Percentiles rank a stretch among this genome's conserved stretches.
These are phyloP conservation scores for Gopherus evgoodei DNA, from an alignment of 2,113 vertebrate genomes.

Conservation along the genomic window DNA sequence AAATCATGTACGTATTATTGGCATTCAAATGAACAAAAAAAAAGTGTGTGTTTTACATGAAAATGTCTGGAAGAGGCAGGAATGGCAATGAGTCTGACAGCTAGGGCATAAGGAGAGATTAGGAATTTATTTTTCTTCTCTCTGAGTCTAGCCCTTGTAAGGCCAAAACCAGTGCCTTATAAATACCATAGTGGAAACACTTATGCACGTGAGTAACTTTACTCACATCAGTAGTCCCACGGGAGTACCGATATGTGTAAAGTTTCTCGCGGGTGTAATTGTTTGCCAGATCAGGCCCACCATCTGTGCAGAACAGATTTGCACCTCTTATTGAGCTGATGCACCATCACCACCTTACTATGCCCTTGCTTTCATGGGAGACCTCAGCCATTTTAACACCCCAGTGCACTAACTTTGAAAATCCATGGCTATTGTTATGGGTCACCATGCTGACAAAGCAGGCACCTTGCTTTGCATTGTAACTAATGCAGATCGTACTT, in stretches of 20 bases:
- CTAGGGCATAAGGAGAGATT: not conserved
- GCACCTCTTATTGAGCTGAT: not conserved
- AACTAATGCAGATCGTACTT: not conserved
- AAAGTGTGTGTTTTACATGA: fast-evolving
- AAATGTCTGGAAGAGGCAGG: not conserved
- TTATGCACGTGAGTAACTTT: not conserved
- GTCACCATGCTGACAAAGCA: not conserved
- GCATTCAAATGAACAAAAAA: not conserved
- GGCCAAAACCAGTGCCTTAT: not conserved
- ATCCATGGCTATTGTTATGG: not conserved
- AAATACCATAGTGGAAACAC: not conserved
- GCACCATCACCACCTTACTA: not conserved
- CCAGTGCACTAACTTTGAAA: not conserved
- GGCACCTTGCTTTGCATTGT: fast-evolving
- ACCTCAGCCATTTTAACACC: not conserved
- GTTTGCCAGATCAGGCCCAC: not conserved
- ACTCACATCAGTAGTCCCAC: not conserved
- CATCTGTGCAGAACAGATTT: not conserved
- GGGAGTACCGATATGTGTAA: not conserved
- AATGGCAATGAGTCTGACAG: not conserved
- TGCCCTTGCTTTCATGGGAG: not conserved
- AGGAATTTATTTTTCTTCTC: fast-evolving
- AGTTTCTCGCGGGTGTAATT: not conserved
- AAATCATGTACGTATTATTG: not conserved
- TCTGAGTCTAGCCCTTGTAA: not conserved